Evolutionary conservation across 1,140 invertebrate species (phyloP).

Genomic region (Theocolax elegans): DNA sequence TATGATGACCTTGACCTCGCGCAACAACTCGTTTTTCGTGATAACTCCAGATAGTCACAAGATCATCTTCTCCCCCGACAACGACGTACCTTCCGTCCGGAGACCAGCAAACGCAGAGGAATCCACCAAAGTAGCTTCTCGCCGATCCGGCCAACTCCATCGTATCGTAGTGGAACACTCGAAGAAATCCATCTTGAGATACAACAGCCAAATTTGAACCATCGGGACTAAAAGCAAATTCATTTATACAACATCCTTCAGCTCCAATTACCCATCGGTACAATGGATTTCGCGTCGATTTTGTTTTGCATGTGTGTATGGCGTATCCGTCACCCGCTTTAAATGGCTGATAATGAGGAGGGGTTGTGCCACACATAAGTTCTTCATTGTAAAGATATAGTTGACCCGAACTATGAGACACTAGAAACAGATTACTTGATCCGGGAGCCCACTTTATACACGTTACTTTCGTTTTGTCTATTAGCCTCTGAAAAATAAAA

Average conservation of each 20-base stretch:
- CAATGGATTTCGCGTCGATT: slow-evolving; percentile 94
- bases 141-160: slow-evolving; percentile 94
- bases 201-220: slow-evolving; percentile 91
- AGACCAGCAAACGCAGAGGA: slow-evolving; percentile 97
- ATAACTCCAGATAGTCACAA: slow-evolving; percentile 98
- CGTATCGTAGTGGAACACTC: slow-evolving; percentile 96
- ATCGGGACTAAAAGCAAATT: slow-evolving; percentile 97
- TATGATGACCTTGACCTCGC: slow-evolving; percentile 91
- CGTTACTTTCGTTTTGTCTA: slow-evolving; percentile 99
- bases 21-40: slow-evolving; percentile 93
- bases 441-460: slow-evolving; percentile 97
- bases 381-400: slow-evolving; percentile 98
- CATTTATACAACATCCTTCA: slow-evolving; percentile 90
- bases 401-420: slow-evolving; percentile 95
- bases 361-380: slow-evolving; percentile 84
- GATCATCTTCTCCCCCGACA: slow-evolving; percentile 97
- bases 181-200: slow-evolving; percentile 94
- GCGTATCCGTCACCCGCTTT: slow-evolving; percentile 95
- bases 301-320: slow-evolving; percentile 96
- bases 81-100: slow-evolving; percentile 96
- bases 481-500: slow-evolving; percentile 79
- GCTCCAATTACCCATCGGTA: slow-evolving; percentile 88
- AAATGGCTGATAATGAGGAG: slow-evolving; percentile 92
- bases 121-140: slow-evolving; percentile 96
- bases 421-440: slow-evolving; percentile 92